A percentile compares a stretch with the other conserved stretches of the same genome.
These are phyloP conservation scores for Lysandra bellargus DNA, from an alignment of 2,888 invertebrate genomes.

Conservation along the genomic window DNA sequence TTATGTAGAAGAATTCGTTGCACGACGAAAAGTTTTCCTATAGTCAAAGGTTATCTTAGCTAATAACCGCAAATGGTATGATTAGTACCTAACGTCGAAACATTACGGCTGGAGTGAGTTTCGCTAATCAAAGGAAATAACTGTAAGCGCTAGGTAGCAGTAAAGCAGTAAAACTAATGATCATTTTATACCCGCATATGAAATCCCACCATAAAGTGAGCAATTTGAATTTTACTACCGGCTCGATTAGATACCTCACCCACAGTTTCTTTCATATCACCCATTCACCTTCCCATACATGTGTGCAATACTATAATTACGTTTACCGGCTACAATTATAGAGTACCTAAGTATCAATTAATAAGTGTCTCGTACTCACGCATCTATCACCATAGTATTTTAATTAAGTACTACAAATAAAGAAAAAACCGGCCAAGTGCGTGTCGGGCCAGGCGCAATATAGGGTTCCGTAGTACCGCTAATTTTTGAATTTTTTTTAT, in stretches of 20 bases:
- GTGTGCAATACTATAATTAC: slow-evolving; percentile 4
- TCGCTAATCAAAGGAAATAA: slow-evolving; percentile 6
- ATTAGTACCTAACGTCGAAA: not conserved
- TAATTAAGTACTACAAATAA: too few species aligned
- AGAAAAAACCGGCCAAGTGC: too few species aligned
- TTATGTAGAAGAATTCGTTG: not conserved
- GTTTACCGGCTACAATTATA: not conserved
- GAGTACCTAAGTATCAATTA: not conserved
- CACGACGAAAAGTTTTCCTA: not conserved
- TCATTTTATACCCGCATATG: slow-evolving; percentile 23
- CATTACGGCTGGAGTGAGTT: not conserved
- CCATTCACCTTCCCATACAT: slow-evolving; percentile 20
- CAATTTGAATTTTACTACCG: slow-evolving; percentile 29
- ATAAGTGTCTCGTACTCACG: not conserved
- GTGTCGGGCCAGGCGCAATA: too few species aligned
- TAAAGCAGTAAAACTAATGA: slow-evolving; percentile 29
- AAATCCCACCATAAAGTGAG: slow-evolving; percentile 28
- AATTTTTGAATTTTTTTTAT: too few species aligned
- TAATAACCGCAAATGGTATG: not conserved
- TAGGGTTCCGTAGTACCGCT: too few species aligned
- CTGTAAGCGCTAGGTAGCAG: slow-evolving; percentile 19
- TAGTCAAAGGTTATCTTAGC: not conserved
- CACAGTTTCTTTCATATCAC: slow-evolving; percentile 6
- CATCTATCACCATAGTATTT: not conserved
- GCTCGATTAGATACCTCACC: slow-evolving; percentile 24